Evolutionary conservation across 2,888 invertebrate species (phyloP).

Genomic region (Nemotelus nigrinus): DNA sequence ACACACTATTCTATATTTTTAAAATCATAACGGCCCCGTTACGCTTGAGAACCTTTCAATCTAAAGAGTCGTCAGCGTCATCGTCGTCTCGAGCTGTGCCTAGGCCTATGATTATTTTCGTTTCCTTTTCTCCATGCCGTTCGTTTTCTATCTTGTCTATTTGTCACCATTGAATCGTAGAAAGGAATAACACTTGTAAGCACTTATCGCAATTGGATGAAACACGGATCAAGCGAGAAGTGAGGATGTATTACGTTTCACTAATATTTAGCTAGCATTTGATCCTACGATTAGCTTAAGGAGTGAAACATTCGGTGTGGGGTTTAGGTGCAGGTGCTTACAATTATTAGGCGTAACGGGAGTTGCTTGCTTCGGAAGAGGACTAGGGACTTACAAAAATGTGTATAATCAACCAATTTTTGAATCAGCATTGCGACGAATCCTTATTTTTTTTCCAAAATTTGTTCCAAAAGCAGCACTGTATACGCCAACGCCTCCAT

Average conservation of each 20-base stretch:
- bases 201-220: constrained; percentile 42
- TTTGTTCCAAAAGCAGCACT: no score
- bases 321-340: background rate
- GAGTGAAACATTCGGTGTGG: background rate
- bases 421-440: no score
- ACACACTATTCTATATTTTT: constrained; percentile 11
- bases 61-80: constrained; percentile 13
- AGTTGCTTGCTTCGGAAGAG: no score
- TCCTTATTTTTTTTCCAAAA: no score
- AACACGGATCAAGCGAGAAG: constrained; percentile 25
- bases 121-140: background rate
- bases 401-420: no score
- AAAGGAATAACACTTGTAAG: constrained; percentile 39
- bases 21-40: constrained; percentile 30
- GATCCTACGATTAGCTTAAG: constrained; percentile 25
- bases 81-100: background rate
- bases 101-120: background rate
- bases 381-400: no score
- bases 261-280: constrained; percentile 33
- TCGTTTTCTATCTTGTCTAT: constrained; percentile 22
- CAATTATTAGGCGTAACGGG: no score
- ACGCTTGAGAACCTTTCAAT: constrained; percentile 39
- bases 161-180: constrained; percentile 15
- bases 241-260: constrained; percentile 40
- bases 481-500: no score